Base-by-base conservation (phyloP, 2,888 invertebrate species). In the Ophioninae sp. region DNA sequence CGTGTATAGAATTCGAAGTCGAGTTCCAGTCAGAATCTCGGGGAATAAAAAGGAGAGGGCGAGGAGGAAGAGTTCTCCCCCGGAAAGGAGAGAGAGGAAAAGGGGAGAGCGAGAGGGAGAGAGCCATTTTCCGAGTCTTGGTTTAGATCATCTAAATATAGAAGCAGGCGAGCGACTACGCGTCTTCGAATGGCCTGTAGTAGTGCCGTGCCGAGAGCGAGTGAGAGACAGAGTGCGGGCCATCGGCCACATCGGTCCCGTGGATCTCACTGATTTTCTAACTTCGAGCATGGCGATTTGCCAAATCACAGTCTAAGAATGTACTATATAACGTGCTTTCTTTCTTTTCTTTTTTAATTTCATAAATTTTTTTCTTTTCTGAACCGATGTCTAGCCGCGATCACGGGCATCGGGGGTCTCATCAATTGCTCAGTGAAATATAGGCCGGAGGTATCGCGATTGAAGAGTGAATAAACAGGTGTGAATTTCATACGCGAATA, bases 81-180 rank as follows among this genome's bases (percentile, higher is more conserved):
- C 59, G 44, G 44, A 84, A 81, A 74, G 68, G 75, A 65, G 44
- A 80, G 44, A 80, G 81, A 78, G 81, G 85, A 82, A 79, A 71
- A 72, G 73, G 82, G 75, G 51, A 68, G 64, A 89, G 87, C 85
- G 87, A 86, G 65, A 86, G 88, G 88, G 88, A 82, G 79, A 81
- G 77, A 92, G 91, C 90, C 91, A 92, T 91, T 93, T 92, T 92
- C 92, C 91, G 91, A 91, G 91, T 92, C 92, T 92, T 91, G 90
- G 92, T 92, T 93, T 92, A 92, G 93, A 91, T 89, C 87, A 85
- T 91, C 92, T 93, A 93, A 92, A 91, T 92, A 91, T 93, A 93
- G 89, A 88, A 85, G 71, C 77, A 79, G 82, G 84, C 87, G 89
- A 90, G 65, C 64, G 89, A 82, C 88, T 90, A 91, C 90, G 90